Evolutionary conservation across 2,888 invertebrate genomes (phyloP), one percentile per base, ranked within the genome.

Genomic region (Xestoiulus laeticollis): DNA sequence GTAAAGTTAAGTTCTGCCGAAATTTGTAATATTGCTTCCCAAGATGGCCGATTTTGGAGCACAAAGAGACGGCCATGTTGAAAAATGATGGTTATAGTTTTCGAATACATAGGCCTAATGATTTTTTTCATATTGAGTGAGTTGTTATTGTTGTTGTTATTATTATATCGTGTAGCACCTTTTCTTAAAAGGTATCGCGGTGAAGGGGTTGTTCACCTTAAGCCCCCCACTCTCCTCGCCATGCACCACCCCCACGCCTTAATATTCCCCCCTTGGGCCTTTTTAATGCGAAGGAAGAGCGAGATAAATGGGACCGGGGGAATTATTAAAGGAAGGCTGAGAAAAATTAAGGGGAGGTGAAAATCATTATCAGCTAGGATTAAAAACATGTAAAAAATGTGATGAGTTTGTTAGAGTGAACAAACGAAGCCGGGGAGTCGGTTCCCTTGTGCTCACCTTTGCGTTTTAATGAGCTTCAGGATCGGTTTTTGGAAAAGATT

Each of bases 351-450:
- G 68, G 68, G 68, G 68, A 68, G 68, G 68, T 68, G 68, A 68
- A 84, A 84, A 84, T 84, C 84, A 84, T 30, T 84, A 84, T 84
- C 84, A 84, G 84, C 38, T 84, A 43, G 84, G 33, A 84, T 84
- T 84, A 84, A 84, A 84, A 84, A 84, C 38, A 19, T 84, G 84
- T 84, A 84, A 84, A 84, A 84, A 84, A 84, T 43, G 84, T 84
- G 84, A 84, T 84, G 84, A 84, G 84, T 84, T 84, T 84, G 84
- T 84, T 84, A 84, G 84, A 43, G 84, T 68, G 68, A 68, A 68
- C 68, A 68, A 68, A 68, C 68, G 68, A 68, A 68, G 68, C 68
- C 68, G 68, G 68, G 68, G 68, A 68, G 68, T 68, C 68, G 68
- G 68, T 68, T 26, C 68, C 68, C 68, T 68, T 68, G 68, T 68